phyloP scores from a whole-genome alignment of 2,113 vertebrate genomes.

The Cnemophilus loriae region DNA sequence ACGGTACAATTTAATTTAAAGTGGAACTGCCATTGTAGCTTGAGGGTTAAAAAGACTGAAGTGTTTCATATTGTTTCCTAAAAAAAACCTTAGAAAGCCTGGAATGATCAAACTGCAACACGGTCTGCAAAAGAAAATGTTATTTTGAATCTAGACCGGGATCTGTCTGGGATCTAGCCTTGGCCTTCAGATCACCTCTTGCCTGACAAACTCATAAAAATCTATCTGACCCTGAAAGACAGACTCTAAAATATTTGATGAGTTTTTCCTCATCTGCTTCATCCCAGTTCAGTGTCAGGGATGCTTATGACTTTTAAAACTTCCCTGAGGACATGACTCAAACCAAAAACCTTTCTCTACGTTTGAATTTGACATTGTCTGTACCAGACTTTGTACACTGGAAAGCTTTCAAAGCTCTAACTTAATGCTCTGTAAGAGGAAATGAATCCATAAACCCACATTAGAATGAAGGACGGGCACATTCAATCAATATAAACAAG shows the following conservation, averaged over 20 bases:
- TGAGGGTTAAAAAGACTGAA: background rate
- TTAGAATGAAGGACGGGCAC: background rate
- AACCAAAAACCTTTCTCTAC: background rate
- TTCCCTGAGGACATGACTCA: background rate
- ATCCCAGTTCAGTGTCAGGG: background rate
- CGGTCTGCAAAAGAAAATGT: background rate
- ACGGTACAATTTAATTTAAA: background rate
- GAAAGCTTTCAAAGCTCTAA: slow-evolving; percentile 2
- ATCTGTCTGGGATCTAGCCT: background rate
- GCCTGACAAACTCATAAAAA: background rate
- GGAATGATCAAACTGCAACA: background rate
- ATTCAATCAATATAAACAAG: background rate
- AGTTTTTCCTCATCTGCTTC: background rate
- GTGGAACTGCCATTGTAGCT: background rate
- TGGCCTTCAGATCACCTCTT: background rate
- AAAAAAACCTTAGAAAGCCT: background rate
- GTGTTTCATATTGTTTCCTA: background rate
- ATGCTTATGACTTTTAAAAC: background rate
- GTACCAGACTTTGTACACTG: background rate
- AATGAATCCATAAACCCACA: background rate
- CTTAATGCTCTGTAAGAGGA: background rate
- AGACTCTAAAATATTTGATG: background rate
- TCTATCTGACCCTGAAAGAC: background rate
- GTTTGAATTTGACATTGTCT: background rate
- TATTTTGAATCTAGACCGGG: background rate